Evolutionary conservation across 2,113 vertebrate species (phyloP).

Genomic region (Eira barbara): DNA sequence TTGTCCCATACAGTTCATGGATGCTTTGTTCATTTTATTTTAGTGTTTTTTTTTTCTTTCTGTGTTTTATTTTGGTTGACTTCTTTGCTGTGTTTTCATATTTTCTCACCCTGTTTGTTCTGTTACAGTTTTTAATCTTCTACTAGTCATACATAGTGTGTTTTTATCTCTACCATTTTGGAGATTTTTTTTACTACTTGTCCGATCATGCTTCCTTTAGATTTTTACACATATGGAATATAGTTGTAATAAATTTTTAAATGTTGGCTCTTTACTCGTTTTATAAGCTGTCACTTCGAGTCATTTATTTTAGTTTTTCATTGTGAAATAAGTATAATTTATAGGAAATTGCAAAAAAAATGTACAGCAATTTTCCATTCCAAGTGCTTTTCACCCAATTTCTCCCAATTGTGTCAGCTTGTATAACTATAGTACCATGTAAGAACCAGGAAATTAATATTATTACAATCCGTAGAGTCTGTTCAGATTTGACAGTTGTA

Average conservation of each 20-base stretch:
- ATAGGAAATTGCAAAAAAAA: background rate
- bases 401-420: background rate
- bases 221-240: background rate
- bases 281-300: background rate
- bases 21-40: background rate
- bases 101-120: background rate
- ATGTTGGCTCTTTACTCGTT: background rate
- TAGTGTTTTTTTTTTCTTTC: background rate
- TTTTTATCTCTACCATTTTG: conserved; percentile 8
- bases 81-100: background rate
- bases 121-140: background rate
- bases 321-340: conserved; percentile 19
- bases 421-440: background rate
- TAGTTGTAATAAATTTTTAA: background rate
- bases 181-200: background rate
- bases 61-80: background rate
- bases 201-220: background rate
- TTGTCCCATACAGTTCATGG: background rate
- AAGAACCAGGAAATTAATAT: background rate
- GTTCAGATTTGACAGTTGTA: background rate
- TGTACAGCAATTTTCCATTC: background rate
- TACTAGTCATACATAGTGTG: background rate
- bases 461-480: background rate
- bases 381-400: background rate
- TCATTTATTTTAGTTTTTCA: conserved; percentile 13